phyloP scores from a whole-genome alignment of 1,140 invertebrate genomes.

The Psix sp. region DNA sequence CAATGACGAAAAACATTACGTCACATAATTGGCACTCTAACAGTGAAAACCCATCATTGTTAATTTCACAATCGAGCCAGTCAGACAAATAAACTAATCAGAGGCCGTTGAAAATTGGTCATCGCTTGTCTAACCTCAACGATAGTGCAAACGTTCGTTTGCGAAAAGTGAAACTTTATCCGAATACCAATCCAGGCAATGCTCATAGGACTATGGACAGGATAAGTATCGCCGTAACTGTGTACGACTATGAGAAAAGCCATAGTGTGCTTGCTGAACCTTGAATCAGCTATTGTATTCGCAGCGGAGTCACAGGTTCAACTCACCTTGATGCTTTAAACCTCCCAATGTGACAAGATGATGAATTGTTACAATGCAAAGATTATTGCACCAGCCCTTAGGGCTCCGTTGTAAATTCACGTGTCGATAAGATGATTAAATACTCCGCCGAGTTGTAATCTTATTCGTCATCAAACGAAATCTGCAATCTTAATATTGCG shows the following conservation, averaged over 20 bases:
- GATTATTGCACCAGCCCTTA: conserved; percentile 55
- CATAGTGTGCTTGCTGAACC: conserved; percentile 56
- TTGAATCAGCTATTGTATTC: conserved; percentile 62
- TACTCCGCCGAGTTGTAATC: conserved; percentile 17
- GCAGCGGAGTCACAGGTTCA: conserved; percentile 55
- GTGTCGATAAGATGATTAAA: conserved; percentile 56
- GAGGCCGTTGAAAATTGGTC: not conserved
- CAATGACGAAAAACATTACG: conserved; percentile 26
- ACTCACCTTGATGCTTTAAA: conserved; percentile 62
- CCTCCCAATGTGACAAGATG: conserved; percentile 61
- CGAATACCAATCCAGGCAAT: too few relatives aligned
- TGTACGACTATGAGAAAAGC: conserved; percentile 51
- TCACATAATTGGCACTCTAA: conserved; percentile 7
- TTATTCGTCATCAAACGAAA: conserved; percentile 38
- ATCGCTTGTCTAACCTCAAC: not conserved
- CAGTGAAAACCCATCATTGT: conserved; percentile 23
- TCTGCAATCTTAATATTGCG: conserved; percentile 32
- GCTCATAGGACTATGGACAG: conserved; percentile 41
- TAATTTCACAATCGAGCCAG: not conserved
- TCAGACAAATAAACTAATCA: conserved; percentile 3
- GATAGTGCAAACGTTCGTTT: conserved; percentile 22
- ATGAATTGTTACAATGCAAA: conserved; percentile 57
- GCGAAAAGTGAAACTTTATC: conserved; percentile 7
- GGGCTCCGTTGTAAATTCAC: conserved; percentile 35
- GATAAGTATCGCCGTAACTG: conserved; percentile 50